Percentiles rank a stretch among this genome's conserved stretches.
Evolutionary conservation across 2,888 invertebrate genomes (phyloP).

Genomic region (Platycheirus albimanus): DNA sequence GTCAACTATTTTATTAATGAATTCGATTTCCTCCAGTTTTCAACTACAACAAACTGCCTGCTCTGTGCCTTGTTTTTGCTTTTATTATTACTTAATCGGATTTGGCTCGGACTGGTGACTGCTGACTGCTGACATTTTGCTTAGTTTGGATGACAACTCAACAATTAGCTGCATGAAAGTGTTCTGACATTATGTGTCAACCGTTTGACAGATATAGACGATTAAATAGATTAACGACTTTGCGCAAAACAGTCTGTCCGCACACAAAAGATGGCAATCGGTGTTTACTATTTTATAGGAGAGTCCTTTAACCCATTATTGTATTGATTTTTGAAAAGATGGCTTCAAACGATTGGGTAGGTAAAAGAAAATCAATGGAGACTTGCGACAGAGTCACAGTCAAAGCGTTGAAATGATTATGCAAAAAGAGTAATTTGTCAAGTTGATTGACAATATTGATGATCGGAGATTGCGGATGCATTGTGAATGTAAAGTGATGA

Average conservation of each 20-base stretch:
- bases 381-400: constrained; percentile 28
- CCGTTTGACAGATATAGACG: constrained; percentile 47
- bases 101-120: constrained; percentile 7
- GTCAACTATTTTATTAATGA: constrained; percentile 16
- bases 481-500: constrained; percentile 37
- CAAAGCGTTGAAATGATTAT: constrained; percentile 44
- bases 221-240: constrained; percentile 38
- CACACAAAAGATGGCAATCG: constrained; percentile 1
- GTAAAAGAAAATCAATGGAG: constrained; percentile 43
- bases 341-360: constrained; percentile 12
- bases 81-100: constrained; percentile 32
- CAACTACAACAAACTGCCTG: background rate
- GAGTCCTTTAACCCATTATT: constrained; percentile 44
- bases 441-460: constrained; percentile 55
- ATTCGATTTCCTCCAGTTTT: constrained; percentile 7
- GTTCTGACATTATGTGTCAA: constrained; percentile 37
- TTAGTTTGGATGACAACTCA: constrained; percentile 44
- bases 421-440: constrained; percentile 61
- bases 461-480: constrained; percentile 16
- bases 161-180: constrained; percentile 32
- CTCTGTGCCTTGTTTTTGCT: no score
- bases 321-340: no score
- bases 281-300: constrained; percentile 7
- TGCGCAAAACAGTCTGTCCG: constrained; percentile 12
- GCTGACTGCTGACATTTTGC: constrained; percentile 27